Percentiles rank a stretch among this genome's conserved stretches.
These are phyloP conservation scores for Sparidentex hasta DNA, from an alignment of 2,797 vertebrate species.

Conservation along the genomic window DNA sequence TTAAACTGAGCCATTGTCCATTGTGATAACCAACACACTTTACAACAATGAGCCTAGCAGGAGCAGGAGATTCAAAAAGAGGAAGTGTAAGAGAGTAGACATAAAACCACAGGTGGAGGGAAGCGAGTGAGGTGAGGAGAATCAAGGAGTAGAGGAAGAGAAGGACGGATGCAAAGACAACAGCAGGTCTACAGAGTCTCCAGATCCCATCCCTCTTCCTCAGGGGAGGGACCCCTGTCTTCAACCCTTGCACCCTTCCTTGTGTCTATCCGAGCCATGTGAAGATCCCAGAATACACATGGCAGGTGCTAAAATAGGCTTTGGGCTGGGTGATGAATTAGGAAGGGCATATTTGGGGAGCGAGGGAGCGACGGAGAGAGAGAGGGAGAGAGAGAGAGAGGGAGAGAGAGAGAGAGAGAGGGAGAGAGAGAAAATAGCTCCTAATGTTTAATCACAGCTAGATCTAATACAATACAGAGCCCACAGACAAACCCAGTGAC, in stretches of 20 bases:
- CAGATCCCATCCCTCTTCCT: constrained; percentile 39
- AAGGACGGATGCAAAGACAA: not conserved
- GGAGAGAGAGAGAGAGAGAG: not conserved
- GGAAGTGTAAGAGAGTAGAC: not conserved
- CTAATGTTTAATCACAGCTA: constrained; percentile 72
- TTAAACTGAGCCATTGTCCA: constrained; percentile 35
- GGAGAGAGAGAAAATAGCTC: constrained; percentile 58
- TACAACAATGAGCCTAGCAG: constrained; percentile 21
- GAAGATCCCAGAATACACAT: constrained; percentile 74
- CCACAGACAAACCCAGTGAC: constrained; percentile 58
- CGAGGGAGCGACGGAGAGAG: constrained; percentile 27
- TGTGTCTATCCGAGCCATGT: constrained; percentile 54
- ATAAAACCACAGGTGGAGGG: not conserved
- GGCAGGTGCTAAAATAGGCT: constrained; percentile 68
- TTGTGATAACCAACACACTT: constrained; percentile 3
- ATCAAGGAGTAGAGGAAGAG: constrained; percentile 8
- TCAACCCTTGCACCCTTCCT: constrained; percentile 43
- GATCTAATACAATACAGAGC: constrained; percentile 58
- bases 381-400: constrained; percentile 22
- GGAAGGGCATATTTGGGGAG: constrained; percentile 62
- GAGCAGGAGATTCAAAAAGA: constrained; percentile 4
- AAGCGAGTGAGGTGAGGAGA: constrained; percentile 1
- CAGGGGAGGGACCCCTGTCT: constrained; percentile 47
- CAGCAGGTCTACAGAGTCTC: constrained; percentile 23
- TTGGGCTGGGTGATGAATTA: constrained; percentile 70